These are phyloP conservation scores for Nomada fucata DNA, from an alignment of 2,888 invertebrate species.

Conservation along the genomic window DNA sequence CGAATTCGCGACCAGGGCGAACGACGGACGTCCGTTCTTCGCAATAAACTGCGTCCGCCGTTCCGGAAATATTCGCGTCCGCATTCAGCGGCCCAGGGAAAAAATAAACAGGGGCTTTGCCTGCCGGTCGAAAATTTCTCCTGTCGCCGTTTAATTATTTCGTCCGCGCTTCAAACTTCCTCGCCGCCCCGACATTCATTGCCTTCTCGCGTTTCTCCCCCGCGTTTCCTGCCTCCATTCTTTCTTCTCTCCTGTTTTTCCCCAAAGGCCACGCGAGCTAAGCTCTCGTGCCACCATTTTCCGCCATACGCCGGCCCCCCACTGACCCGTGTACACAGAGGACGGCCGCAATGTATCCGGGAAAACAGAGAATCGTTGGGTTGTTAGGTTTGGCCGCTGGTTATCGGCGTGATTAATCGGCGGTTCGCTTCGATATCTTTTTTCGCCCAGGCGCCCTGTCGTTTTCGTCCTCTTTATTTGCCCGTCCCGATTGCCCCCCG, in stretches of 20 bases:
- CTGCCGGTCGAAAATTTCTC: constrained; percentile 65
- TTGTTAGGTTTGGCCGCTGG: constrained; percentile 25
- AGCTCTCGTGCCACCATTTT: background rate
- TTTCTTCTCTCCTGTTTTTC: background rate
- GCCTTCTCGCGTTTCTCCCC: background rate
- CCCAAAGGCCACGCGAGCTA: background rate
- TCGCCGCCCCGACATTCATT: constrained; percentile 52
- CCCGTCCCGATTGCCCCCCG: background rate
- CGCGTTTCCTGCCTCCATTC: background rate
- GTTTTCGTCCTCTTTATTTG: constrained; percentile 6
- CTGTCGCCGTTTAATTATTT: constrained; percentile 64
- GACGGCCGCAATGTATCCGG: background rate
- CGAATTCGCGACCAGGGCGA: constrained; percentile 61
- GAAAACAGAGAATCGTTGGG: background rate
- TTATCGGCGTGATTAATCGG: constrained; percentile 46
- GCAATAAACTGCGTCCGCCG: constrained; percentile 67
- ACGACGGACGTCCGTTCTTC: constrained; percentile 66
- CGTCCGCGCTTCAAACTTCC: constrained; percentile 59
- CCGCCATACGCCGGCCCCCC: background rate
- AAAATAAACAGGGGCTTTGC: constrained; percentile 53
- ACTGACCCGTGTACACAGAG: background rate
- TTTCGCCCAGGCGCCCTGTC: no score
- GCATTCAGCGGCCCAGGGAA: constrained; percentile 46
- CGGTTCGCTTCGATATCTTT: background rate
- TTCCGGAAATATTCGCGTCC: constrained; percentile 66